A percentile compares a stretch with the other conserved stretches of the same genome.
These are phyloP conservation scores for Sphaeridia pumilis DNA, from an alignment of 2,888 invertebrate species.

Conservation along the genomic window DNA sequence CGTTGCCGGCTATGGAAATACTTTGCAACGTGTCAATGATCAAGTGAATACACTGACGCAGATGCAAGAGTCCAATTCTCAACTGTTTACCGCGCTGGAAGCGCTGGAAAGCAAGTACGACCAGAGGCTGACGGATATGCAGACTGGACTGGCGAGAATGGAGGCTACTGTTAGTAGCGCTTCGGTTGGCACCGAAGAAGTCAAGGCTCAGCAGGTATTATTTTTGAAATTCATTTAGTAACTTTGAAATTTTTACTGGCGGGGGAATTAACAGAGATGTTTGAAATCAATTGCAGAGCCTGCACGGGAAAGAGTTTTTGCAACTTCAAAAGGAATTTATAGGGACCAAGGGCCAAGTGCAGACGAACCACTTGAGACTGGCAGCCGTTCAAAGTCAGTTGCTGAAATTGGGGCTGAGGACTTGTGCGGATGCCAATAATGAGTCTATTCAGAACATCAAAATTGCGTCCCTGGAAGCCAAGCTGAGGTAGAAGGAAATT, in stretches of 20 bases:
- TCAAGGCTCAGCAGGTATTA: slow-evolving; percentile 31
- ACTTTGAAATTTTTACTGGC: no score
- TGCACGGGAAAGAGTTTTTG: slow-evolving; percentile 19
- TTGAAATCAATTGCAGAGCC: slow-evolving; percentile 16
- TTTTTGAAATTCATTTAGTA: slow-evolving; percentile 3
- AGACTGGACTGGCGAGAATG: slow-evolving; percentile 23
- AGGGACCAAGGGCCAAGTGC: slow-evolving; percentile 16
- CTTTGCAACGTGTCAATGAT: slow-evolving; percentile 19
- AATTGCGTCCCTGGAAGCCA: slow-evolving; percentile 24
- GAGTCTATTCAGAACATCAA: slow-evolving; percentile 29
- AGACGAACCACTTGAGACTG: slow-evolving; percentile 25
- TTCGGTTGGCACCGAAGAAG: slow-evolving; percentile 21
- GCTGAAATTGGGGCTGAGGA: slow-evolving; percentile 26
- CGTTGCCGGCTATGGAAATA: slow-evolving; percentile 22
- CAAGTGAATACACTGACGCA: slow-evolving; percentile 23
- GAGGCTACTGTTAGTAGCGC: slow-evolving; percentile 23
- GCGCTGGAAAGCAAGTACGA: slow-evolving; percentile 30
- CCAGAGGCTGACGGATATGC: slow-evolving; percentile 24
- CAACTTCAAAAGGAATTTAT: slow-evolving; percentile 24
- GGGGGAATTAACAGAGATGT: no score
- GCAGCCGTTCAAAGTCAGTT: slow-evolving; percentile 30
- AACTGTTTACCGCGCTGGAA: slow-evolving; percentile 27
- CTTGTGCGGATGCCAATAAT: slow-evolving; percentile 22
- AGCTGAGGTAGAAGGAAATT: no score
- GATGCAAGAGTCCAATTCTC: slow-evolving; percentile 24